Percentiles rank a stretch among this genome's conserved stretches.
These are phyloP conservation scores for Channa striata DNA, from an alignment of 2,797 vertebrate genomes.

Conservation along the genomic window DNA sequence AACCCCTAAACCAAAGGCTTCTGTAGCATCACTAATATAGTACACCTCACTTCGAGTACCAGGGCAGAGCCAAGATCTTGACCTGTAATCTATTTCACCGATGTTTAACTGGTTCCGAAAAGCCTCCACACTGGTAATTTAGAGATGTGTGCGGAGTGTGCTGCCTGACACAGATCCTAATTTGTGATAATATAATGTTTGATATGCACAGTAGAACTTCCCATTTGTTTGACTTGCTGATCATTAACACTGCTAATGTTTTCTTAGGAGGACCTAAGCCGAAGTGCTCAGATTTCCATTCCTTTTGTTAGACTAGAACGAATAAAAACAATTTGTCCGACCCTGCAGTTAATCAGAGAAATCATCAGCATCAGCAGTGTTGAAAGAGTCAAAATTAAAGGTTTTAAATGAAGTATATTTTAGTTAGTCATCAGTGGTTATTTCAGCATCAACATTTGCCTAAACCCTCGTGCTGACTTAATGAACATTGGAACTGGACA, in stretches of 20 bases:
- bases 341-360: slow-evolving; percentile 18
- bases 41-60: background rate
- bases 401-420: background rate
- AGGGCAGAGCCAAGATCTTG: background rate
- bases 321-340: slow-evolving; percentile 30
- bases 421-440: background rate
- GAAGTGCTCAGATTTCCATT: slow-evolving; percentile 40
- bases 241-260: slow-evolving; percentile 47
- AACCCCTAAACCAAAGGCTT: background rate
- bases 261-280: slow-evolving; percentile 36
- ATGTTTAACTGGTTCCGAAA: slow-evolving; percentile 4
- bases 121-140: slow-evolving; percentile 24
- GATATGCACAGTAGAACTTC: slow-evolving; percentile 41
- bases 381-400: background rate
- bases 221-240: slow-evolving; percentile 53
- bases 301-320: slow-evolving; percentile 36
- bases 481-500: background rate
- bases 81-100: slow-evolving; percentile 5
- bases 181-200: slow-evolving; percentile 41
- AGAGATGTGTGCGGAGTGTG: slow-evolving; percentile 20
- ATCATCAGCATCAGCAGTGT: slow-evolving; percentile 13
- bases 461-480: background rate
- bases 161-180: slow-evolving; percentile 27
- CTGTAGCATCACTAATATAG: background rate
- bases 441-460: background rate